phyloP scores from a whole-genome alignment of 1,140 invertebrate genomes.

The Gonioctena quinquepunctata region DNA sequence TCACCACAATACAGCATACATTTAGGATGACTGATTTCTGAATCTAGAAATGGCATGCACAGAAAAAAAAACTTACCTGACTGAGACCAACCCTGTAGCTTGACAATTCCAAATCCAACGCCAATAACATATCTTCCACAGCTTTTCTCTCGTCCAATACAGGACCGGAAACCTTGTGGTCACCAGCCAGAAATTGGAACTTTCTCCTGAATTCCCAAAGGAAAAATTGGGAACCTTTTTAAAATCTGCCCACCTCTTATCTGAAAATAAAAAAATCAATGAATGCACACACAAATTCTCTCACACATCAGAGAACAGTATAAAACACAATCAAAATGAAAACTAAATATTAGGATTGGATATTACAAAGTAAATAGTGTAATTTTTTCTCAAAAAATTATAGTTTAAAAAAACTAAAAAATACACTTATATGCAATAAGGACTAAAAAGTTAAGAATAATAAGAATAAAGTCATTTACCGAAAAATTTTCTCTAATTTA shows the following conservation, averaged over 20 bases:
- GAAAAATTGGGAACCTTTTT: constrained; percentile 88
- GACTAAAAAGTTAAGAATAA: too few relatives aligned
- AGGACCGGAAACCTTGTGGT: constrained; percentile 57
- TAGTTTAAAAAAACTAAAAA: too few relatives aligned
- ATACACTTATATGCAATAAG: too few relatives aligned
- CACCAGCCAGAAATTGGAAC: constrained; percentile 72
- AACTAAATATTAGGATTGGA: too few relatives aligned
- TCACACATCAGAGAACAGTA: too few relatives aligned
- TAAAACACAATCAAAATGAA: too few relatives aligned
- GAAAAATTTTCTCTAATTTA: too few relatives aligned
- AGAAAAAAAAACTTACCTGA: constrained; percentile 71
- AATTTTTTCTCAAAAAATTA: too few relatives aligned
- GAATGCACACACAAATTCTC: too few relatives aligned
- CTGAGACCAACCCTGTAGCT: constrained; percentile 88
- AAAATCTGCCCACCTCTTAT: constrained; percentile 88
- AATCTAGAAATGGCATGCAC: background rate
- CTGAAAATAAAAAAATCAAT: constrained; percentile 64
- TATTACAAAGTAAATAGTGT: background rate
- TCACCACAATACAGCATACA: too few relatives aligned
- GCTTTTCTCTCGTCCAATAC: constrained; percentile 67
- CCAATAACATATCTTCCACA: constrained; percentile 79
- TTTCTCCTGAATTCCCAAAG: constrained; percentile 86
- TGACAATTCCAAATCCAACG: constrained; percentile 84
- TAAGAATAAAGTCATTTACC: too few relatives aligned
- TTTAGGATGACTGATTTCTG: background rate